Percentiles rank a stretch among this genome's conserved stretches.
Conservation (phyloP, 2,797 vertebrate species). For the Pelodytes ibericus region DNA sequence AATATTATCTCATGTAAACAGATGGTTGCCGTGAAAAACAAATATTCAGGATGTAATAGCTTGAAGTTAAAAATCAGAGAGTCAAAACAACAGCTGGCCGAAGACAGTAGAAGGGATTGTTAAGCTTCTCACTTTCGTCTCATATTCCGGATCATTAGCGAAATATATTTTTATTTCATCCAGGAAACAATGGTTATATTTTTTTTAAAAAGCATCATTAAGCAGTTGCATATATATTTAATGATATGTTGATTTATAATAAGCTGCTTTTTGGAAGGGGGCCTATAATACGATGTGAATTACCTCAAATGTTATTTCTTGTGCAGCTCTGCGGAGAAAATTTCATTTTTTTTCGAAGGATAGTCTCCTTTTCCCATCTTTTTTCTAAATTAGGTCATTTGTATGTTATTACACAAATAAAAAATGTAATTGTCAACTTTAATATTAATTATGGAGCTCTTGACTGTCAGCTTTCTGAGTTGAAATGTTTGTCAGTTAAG, state of each 20-base stretch:
- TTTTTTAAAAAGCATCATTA: conserved; percentile 26
- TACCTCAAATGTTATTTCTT: too few species aligned
- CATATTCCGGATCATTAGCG: conserved; percentile 44
- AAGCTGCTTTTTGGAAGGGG: background rate
- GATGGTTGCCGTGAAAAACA: conserved; percentile 47
- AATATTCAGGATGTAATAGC: conserved; percentile 36
- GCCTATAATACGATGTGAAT: too few species aligned
- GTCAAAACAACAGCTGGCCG: conserved; percentile 47
- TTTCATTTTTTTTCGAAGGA: too few species aligned
- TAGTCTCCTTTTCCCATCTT: too few species aligned
- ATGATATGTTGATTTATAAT: conserved; percentile 38
- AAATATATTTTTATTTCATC: conserved; percentile 38
- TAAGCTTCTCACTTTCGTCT: conserved; percentile 37
- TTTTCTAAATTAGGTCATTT: too few species aligned
- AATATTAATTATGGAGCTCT: too few species aligned
- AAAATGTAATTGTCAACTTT: too few species aligned
- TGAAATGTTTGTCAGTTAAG: too few species aligned
- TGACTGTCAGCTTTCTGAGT: too few species aligned
- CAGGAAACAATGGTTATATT: conserved; percentile 18
- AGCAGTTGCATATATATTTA: conserved; percentile 13
- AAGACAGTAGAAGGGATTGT: conserved; percentile 41
- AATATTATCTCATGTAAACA: conserved; percentile 52
- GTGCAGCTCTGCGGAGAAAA: too few species aligned
- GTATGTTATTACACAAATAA: too few species aligned
- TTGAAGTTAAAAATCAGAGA: conserved; percentile 42